Evolutionary conservation across 2,888 invertebrate species (phyloP), one percentile per base, ranked within the genome.

Genomic region (Diplazon laetatorius): DNA sequence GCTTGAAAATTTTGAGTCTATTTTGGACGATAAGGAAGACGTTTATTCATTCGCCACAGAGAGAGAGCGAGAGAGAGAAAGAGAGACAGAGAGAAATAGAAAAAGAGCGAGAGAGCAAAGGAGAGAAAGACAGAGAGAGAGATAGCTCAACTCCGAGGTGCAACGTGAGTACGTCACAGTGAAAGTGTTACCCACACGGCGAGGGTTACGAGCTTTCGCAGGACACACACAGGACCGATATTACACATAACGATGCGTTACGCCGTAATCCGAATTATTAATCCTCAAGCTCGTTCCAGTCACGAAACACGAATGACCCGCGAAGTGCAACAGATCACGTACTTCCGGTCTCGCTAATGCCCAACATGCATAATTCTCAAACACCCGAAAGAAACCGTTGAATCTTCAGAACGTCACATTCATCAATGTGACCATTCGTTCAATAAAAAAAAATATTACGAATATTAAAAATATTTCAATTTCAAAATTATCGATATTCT

Each of bases 1-100:
- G 86, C 87, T 84, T 87, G 85, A 89, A 87, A n/a, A 87, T 89
- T 90, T 89, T 83, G 87, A 88, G 87, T 87, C 89, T 89, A 89
- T 90, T 90, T 90, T 88, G 85, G 87, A 89, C 88, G 87, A 89
- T 89, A 89, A 90, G 89, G 88, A 89, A 90, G 90, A 89, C 89
- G 88, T 89, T 90, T 89, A 89, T 89, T 89, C 88, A 89, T 89
- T 87, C 88, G 87, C 63, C 63, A 72, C 71, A 71, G 75, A 69
- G 55, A 48, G 48, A 5, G 30, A 5, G 30, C 30, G 30, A 30
- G 30, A 30, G 30, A 30, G 30, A 30, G 30, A 30, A 30, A 30
- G 30, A 30, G 30, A 30, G 30, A 30, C 4, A 30, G 6, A 30
- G 30, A 30, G 30, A 2, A 6, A 30, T 30, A 42, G 44, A n/a